Evolutionary conservation across 2,888 invertebrate species (phyloP).

Genomic region (Dugesia japonica): DNA sequence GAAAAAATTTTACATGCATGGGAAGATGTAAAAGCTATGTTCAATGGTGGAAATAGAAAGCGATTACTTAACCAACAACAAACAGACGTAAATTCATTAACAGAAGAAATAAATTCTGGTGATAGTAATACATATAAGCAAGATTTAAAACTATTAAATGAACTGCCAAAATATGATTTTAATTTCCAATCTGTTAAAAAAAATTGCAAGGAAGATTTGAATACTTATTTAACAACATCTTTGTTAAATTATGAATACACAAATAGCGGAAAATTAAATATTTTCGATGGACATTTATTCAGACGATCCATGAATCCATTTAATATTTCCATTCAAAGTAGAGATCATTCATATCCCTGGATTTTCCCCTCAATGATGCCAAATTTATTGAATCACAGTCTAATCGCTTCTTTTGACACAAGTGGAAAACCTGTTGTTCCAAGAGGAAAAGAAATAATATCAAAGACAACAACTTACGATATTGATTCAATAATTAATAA

Average conservation of each 20-base stretch:
- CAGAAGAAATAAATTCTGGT: not conserved
- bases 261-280: not conserved
- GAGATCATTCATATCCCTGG: not conserved
- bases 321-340: not conserved
- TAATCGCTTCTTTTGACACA: not conserved
- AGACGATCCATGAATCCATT: not conserved
- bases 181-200: not conserved
- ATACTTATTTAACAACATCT: not conserved
- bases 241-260: not conserved
- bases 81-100: not conserved
- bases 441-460: not conserved
- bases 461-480: constrained; percentile 1
- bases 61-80: constrained; percentile 45
- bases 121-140: not conserved
- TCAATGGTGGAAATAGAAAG: constrained; percentile 82
- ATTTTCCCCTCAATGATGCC: not conserved
- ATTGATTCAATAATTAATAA: constrained; percentile 7
- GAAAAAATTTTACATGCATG: constrained; percentile 56
- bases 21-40: constrained; percentile 98
- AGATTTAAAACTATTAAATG: not conserved
- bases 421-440: not conserved
- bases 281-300: not conserved
- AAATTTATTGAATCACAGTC: not conserved
- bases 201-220: not conserved
- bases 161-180: not conserved